These are phyloP conservation scores for Dynastes maya DNA, from an alignment of 2,888 invertebrate genomes.

Conservation along the genomic window DNA sequence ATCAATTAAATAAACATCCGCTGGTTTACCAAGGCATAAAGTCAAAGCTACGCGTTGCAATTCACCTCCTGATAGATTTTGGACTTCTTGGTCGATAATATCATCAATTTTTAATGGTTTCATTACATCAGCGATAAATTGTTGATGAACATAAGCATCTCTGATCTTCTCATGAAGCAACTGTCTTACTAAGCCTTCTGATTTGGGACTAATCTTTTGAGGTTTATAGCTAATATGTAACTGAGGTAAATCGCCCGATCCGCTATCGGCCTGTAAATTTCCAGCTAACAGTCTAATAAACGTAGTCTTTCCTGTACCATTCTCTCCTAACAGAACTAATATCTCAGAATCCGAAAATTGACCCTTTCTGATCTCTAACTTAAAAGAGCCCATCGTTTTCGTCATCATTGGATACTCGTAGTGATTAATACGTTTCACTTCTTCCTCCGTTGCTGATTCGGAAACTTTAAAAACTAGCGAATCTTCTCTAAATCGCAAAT, in stretches of 20 bases:
- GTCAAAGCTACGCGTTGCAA: conserved; percentile 97
- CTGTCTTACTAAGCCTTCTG: conserved; percentile 92
- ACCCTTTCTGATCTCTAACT: conserved; percentile 86
- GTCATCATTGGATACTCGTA: conserved; percentile 96
- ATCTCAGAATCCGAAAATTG: conserved; percentile 99
- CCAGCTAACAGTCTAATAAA: conserved; percentile 99
- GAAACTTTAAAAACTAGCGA: conserved; percentile 98
- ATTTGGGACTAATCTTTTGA: conserved; percentile 99
- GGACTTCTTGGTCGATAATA: conserved; percentile 98
- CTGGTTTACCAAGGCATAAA: conserved; percentile 97
- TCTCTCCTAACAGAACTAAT: conserved; percentile 95
- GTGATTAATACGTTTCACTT: conserved; percentile 96
- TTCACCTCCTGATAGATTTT: conserved; percentile 99
- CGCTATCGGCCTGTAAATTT: conserved; percentile 91
- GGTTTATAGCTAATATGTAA: conserved; percentile 99
- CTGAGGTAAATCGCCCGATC: conserved; percentile 84
- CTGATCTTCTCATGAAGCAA: conserved; percentile 97
- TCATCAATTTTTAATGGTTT: conserved; percentile 97
- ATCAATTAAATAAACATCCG: conserved; percentile 98
- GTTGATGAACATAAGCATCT: conserved; percentile 98
- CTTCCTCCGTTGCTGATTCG: conserved; percentile 97
- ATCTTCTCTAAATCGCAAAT: conserved; percentile 97
- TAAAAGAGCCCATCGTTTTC: conserved; percentile 87
- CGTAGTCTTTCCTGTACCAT: conserved; percentile 99
- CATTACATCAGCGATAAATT: conserved; percentile 99